A percentile compares a stretch with the other conserved stretches of the same genome.
Evolutionary conservation across 92 coral and sea anemone genomes (phyloP).

Genomic region (Parazoanthus atlanticus): DNA sequence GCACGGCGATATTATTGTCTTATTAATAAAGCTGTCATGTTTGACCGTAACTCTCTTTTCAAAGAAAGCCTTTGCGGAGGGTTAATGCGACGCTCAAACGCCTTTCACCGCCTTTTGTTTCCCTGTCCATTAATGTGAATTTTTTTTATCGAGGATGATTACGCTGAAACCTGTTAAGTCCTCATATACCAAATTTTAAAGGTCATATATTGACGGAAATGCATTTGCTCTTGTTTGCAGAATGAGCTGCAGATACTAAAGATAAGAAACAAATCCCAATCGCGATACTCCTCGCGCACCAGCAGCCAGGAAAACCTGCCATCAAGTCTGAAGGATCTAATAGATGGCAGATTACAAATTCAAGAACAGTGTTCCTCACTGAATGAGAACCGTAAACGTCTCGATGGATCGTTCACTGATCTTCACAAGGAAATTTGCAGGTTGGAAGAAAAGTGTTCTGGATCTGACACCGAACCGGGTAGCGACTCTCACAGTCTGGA

Average conservation of each 20-base stretch:
- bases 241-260: conserved; percentile 36
- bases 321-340: conserved; percentile 6
- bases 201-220: neutral
- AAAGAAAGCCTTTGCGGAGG: too few species aligned
- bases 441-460: conserved; percentile 20
- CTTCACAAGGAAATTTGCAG: conserved; percentile 37
- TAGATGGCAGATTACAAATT: conserved; percentile 25
- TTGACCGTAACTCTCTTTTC: too few species aligned
- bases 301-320: conserved; percentile 31
- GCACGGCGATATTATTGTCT: too few species aligned
- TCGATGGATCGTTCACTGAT: conserved; percentile 39
- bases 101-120: too few species aligned
- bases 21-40: too few species aligned
- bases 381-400: conserved; percentile 26
- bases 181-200: too few species aligned
- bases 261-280: conserved; percentile 26
- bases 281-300: conserved; percentile 11
- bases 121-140: too few species aligned
- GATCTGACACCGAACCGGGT: neutral
- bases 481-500: neutral
- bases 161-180: too few species aligned
- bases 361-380: conserved; percentile 18
- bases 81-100: too few species aligned
- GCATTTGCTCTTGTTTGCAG: conserved; percentile 13
- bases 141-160: too few species aligned